Conservation (phyloP, 1,140 invertebrate species). For the Arctopsyche grandis region DNA sequence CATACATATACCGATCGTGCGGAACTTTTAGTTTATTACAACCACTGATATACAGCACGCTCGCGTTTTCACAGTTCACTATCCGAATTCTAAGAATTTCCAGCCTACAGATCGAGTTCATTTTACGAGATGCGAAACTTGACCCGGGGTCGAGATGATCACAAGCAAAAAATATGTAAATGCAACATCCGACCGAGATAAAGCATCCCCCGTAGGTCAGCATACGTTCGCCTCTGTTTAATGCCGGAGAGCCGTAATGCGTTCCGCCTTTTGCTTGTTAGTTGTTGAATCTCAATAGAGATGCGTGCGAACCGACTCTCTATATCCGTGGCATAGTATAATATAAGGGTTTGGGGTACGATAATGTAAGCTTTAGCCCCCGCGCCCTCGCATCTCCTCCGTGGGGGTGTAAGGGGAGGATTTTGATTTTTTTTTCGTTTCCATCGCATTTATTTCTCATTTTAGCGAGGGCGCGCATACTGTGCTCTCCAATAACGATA, state of each 20-base stretch:
- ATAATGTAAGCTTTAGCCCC: constrained; percentile 15
- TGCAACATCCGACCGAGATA: constrained; percentile 15
- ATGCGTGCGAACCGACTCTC: constrained; percentile 40
- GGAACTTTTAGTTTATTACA: too few species aligned
- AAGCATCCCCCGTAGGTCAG: constrained; percentile 41
- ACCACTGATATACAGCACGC: too few species aligned
- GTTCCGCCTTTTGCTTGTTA: constrained; percentile 53
- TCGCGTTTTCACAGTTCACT: too few species aligned
- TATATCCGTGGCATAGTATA: background rate
- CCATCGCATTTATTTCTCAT: constrained; percentile 30
- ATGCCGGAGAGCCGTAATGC: constrained; percentile 44
- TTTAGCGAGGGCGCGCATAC: background rate
- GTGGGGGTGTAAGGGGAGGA: background rate
- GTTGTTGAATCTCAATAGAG: constrained; percentile 43
- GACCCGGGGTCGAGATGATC: background rate
- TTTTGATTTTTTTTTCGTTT: constrained; percentile 15
- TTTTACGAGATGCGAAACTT: background rate
- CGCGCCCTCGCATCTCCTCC: background rate
- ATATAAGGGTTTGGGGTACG: background rate
- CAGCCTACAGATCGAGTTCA: background rate
- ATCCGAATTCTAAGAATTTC: background rate
- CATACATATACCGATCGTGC: too few species aligned
- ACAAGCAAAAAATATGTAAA: constrained; percentile 35
- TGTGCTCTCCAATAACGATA: constrained; percentile 20
- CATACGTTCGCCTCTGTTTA: constrained; percentile 33